These are phyloP conservation scores for Lasioglossum oenotherae DNA, from an alignment of 2,888 invertebrate species.

Conservation along the genomic window DNA sequence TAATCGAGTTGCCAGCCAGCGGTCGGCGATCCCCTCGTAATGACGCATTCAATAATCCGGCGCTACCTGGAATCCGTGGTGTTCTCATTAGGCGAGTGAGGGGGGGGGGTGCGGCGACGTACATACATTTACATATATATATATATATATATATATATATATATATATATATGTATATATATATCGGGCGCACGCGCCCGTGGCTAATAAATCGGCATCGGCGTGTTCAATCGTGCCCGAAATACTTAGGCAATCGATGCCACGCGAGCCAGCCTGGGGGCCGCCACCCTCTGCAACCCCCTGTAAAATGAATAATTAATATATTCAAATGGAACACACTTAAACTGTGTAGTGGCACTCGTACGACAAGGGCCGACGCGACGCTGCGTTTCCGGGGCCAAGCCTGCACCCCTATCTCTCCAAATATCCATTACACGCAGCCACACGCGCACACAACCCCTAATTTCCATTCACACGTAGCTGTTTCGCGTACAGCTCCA, in stretches of 20 bases:
- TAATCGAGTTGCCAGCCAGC: constrained; percentile 35
- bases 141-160: background rate
- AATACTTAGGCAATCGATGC: constrained; percentile 59
- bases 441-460: background rate
- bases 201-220: constrained; percentile 50
- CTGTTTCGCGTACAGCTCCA: background rate
- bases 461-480: constrained; percentile 33
- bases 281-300: constrained; percentile 7
- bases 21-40: constrained; percentile 23
- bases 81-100: constrained; percentile 37
- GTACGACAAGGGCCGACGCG: constrained; percentile 8
- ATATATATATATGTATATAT: background rate
- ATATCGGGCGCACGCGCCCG: constrained; percentile 16
- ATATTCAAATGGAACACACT: constrained; percentile 68
- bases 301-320: constrained; percentile 72
- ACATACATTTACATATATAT: background rate
- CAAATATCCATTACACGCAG: constrained; percentile 54
- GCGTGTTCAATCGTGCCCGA: constrained; percentile 43
- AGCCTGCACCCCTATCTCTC: constrained; percentile 18
- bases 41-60: constrained; percentile 44
- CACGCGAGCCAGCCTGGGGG: background rate
- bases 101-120: background rate
- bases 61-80: constrained; percentile 22
- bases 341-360: constrained; percentile 59
- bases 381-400: constrained; percentile 15